Evolutionary conservation across 1,140 invertebrate species (phyloP), one percentile per base, ranked within the genome.

Genomic region (Brachionus manjavacas): DNA sequence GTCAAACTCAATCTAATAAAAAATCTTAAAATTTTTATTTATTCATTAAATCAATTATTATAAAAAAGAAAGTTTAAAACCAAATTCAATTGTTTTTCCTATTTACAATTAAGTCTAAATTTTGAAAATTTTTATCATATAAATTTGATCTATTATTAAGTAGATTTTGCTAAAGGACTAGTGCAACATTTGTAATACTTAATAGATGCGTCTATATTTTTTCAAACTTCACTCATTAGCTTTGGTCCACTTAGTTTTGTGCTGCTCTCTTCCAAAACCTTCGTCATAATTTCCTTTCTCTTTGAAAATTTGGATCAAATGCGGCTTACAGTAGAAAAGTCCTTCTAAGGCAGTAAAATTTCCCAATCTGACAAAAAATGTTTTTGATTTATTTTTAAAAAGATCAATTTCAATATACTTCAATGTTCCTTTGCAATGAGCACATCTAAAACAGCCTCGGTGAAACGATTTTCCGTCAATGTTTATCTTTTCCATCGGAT

Each of bases 241-340:
- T 46, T 60, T 68, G 6, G 83, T 85, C 90, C 90, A 91, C 85
- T 88, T 88, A 79, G 90, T 89, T 85, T 90, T 90, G 84, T 90
- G 88, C 85, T 90, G 89, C 85, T 90, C 88, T 41, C 89, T 85
- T 25, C 90, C 90, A 87, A 94, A 94, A 23, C 93, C 94, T 87
- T 94, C 93, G 86, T 95, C 94, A 88, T 95, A 94, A 89, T 94
- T 94, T 49, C 94, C 94, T 89, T 94, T 93, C n/a, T 93, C 91
- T 86, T 93, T 94, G 87, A 94, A 94, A 1, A 94, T 90, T 87
- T 94, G 93, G 87, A 94, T 94, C 89, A 94, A 94, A 87, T 94
- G 94, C 4, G 93, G 92, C 80, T 92, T 93, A 88, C 94, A 94
- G 87, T 93, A 94, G 14, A 94, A 91, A 72, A 92, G 91, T 23